phyloP scores from a whole-genome alignment of 2,888 invertebrate genomes.

The Prosapia bicincta region DNA sequence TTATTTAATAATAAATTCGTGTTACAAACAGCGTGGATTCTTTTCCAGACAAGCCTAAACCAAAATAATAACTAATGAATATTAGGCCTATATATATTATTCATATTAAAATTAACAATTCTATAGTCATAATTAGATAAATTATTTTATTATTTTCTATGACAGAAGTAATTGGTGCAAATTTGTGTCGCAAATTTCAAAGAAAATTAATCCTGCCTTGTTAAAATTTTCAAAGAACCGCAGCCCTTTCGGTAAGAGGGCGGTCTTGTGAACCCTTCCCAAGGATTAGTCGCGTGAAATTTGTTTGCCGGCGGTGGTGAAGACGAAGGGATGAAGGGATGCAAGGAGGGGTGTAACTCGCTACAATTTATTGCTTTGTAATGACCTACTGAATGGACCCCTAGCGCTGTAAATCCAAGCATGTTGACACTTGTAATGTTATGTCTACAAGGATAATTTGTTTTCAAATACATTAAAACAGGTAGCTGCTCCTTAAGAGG shows the following conservation, averaged over 20 bases:
- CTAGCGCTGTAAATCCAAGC: conserved; percentile 26
- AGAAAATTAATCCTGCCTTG: not conserved
- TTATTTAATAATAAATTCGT: no score
- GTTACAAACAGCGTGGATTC: no score
- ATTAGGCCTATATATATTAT: no score
- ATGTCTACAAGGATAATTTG: conserved; percentile 31
- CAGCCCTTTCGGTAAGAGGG: not conserved
- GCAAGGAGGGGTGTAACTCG: not conserved
- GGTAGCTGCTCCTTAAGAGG: not conserved
- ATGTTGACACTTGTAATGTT: conserved; percentile 28
- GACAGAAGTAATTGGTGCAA: no score
- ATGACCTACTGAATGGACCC: conserved; percentile 30
- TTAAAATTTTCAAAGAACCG: not conserved
- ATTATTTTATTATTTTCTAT: no score
- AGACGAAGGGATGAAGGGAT: not conserved
- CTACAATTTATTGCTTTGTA: conserved; percentile 29
- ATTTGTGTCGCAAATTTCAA: not conserved
- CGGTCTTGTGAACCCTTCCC: not conserved
- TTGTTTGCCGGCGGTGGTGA: conserved; percentile 22
- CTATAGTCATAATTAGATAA: no score
- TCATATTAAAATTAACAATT: no score
- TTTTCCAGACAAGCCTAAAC: no score
- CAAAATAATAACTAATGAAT: no score
- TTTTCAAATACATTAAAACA: conserved; percentile 8
- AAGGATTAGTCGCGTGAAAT: conserved; percentile 19